Evolutionary conservation across 2,888 invertebrate species (phyloP).

Genomic region (Drosophila multiciliata): DNA sequence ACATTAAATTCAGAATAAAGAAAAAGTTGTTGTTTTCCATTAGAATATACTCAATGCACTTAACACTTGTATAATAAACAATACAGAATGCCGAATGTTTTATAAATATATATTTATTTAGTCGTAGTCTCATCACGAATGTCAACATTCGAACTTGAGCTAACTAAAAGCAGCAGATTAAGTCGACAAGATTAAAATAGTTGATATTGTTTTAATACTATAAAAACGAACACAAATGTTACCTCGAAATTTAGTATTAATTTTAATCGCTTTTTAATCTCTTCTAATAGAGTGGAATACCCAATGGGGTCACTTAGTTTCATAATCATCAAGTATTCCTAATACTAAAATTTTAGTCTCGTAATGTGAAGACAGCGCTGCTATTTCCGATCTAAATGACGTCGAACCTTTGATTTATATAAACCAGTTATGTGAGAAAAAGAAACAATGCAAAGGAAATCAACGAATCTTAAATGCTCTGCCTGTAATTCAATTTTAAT

Average conservation of each 20-base stretch:
- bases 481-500: constrained; percentile 27
- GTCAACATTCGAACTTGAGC: neutral
- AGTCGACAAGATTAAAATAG: neutral
- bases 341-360: constrained; percentile 20
- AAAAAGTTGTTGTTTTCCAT: neutral
- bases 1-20: neutral
- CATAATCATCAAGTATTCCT: constrained; percentile 25
- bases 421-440: constrained; percentile 28
- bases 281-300: neutral
- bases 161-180: neutral
- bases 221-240: neutral
- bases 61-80: neutral
- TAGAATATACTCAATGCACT: neutral
- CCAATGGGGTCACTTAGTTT: constrained; percentile 32
- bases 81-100: too few relatives aligned
- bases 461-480: constrained; percentile 52
- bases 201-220: neutral
- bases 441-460: neutral
- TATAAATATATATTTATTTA: neutral
- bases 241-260: constrained; percentile 1
- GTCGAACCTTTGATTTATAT: constrained; percentile 42
- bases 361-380: constrained; percentile 8
- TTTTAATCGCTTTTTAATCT: constrained; percentile 20
- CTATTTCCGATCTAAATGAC: constrained; percentile 51
- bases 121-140: neutral